A percentile compares a stretch with the other conserved stretches of the same genome.
Evolutionary conservation across 2,113 vertebrate genomes (phyloP).

Genomic region (Notarius quadriscutis): DNA sequence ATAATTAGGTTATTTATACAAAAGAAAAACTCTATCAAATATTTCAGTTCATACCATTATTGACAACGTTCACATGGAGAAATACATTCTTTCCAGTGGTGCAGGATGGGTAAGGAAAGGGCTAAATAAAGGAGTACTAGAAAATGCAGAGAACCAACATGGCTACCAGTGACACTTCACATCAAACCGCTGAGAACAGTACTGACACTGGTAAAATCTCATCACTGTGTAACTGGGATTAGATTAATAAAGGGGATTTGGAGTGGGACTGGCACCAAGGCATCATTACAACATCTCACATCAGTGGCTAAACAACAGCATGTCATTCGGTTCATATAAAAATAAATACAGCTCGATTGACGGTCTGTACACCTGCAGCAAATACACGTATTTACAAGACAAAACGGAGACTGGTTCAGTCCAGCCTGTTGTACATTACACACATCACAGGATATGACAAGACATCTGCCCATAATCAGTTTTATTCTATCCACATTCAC

Average conservation of each 20-base stretch:
- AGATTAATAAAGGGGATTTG: not conserved
- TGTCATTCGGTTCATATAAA: slow-evolving; percentile 31
- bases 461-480: slow-evolving; percentile 11
- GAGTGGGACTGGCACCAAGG: slow-evolving; percentile 22
- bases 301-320: slow-evolving; percentile 13
- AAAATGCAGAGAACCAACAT: not conserved
- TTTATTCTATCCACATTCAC: not conserved
- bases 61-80: not conserved
- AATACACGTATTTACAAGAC: slow-evolving; percentile 6
- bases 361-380: too few species aligned
- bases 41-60: not conserved
- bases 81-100: not conserved
- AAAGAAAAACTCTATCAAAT: not conserved
- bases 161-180: slow-evolving; percentile 1
- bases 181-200: not conserved
- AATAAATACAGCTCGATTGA: slow-evolving; percentile 25
- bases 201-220: not conserved
- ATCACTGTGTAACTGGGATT: not conserved
- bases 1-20: not conserved
- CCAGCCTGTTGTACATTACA: not conserved
- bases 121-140: not conserved
- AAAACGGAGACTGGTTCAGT: not conserved
- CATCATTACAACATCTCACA: slow-evolving; percentile 15
- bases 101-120: not conserved
- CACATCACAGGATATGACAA: not conserved